Conservation (phyloP, 2,113 vertebrate genomes). For the Toxostoma redivivum region DNA sequence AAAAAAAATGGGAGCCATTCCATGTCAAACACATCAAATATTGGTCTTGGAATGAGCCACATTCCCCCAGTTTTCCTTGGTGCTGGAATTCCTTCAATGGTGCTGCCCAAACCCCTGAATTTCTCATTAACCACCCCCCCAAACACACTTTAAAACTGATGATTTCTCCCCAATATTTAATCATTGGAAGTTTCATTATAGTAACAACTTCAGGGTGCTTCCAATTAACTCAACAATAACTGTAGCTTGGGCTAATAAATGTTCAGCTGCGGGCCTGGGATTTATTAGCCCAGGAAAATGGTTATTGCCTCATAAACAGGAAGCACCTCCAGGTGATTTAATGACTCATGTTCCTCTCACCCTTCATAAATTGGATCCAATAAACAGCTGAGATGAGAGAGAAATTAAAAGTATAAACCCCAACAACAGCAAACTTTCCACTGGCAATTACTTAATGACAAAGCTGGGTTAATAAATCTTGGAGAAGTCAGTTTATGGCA, state of each 20-base stretch:
- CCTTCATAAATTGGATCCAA: neutral
- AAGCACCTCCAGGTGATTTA: slow-evolving; percentile 24
- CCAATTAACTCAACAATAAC: slow-evolving; percentile 36
- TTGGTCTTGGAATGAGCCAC: too few relatives aligned
- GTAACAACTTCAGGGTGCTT: slow-evolving; percentile 35
- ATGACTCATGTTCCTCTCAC: slow-evolving; percentile 28
- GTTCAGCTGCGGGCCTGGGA: neutral
- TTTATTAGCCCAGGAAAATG: slow-evolving; percentile 6
- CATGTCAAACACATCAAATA: accelerated
- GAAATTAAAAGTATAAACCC: neutral
- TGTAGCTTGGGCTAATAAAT: slow-evolving; percentile 23
- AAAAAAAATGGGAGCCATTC: neutral
- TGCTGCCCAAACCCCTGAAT: neutral
- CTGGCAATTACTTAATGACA: neutral
- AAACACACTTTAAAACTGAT: neutral
- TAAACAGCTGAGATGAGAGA: slow-evolving; percentile 4
- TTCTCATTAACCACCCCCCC: neutral
- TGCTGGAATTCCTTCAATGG: neutral
- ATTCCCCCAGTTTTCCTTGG: neutral
- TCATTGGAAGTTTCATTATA: slow-evolving; percentile 23
- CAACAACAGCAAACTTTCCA: neutral
- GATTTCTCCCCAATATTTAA: slow-evolving; percentile 43
- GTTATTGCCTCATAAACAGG: slow-evolving; percentile 36
- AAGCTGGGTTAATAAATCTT: neutral
- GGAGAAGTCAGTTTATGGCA: neutral